Conservation (phyloP, 2,797 vertebrate genomes). For the Micromesistius poutassou region DNA sequence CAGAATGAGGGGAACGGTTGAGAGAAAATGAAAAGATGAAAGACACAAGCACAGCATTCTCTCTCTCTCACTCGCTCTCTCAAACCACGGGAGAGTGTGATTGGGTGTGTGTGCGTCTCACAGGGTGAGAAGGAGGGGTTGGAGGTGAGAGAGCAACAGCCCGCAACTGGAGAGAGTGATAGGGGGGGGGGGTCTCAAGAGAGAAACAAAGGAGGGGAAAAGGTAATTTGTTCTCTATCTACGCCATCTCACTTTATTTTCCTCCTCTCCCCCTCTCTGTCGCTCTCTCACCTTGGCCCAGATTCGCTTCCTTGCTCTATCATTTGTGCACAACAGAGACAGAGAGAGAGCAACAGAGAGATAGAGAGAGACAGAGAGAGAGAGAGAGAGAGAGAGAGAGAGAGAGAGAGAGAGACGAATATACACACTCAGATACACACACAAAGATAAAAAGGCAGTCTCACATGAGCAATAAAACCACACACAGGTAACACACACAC, state of each 20-base stretch:
- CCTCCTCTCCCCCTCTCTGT: conserved; percentile 33
- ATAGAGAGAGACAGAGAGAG: not conserved
- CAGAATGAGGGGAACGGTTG: conserved; percentile 10
- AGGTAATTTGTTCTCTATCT: not conserved
- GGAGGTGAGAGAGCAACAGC: conserved; percentile 32
- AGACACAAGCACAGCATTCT: too few species aligned
- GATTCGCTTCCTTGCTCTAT: conserved; percentile 36
- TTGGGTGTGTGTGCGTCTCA: not conserved
- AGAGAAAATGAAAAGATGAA: conserved; percentile 8
- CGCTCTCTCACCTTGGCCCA: conserved; percentile 57
- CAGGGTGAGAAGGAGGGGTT: conserved; percentile 15
- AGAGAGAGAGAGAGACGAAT: not conserved
- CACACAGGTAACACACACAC: conserved; percentile 4
- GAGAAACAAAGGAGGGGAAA: conserved; percentile 18
- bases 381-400: not conserved
- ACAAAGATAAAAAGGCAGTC: conserved; percentile 14
- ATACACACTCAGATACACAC: conserved; percentile 16
- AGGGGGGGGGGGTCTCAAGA: not conserved
- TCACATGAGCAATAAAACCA: conserved; percentile 13
- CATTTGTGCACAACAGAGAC: conserved; percentile 33
- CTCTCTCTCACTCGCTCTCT: conserved; percentile 8
- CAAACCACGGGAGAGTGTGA: conserved; percentile 2
- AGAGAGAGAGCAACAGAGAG: conserved; percentile 5
- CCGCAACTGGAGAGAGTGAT: conserved; percentile 20
- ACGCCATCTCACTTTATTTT: not conserved